Percentiles rank a stretch among this genome's conserved stretches.
phyloP scores from a whole-genome alignment of 2,888 invertebrate genomes.

The Lepeophtheirus nordmannii region DNA sequence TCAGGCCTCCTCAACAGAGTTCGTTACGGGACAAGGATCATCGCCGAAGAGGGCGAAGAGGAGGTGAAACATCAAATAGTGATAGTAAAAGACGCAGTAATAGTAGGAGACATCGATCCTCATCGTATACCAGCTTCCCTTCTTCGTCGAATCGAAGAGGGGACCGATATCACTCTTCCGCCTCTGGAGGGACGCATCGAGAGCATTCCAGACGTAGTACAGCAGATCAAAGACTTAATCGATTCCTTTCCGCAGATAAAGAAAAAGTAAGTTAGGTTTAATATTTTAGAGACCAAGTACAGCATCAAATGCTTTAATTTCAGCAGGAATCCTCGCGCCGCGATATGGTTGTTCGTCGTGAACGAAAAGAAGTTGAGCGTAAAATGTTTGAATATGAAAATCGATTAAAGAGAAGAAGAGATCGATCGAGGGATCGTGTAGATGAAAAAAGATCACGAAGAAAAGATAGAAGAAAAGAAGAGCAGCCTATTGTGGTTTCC shows the following conservation, averaged over 20 bases:
- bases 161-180: neutral
- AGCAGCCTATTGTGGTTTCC: constrained; percentile 26
- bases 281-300: neutral
- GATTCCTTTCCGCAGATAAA: constrained; percentile 3
- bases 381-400: constrained; percentile 7
- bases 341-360: constrained; percentile 7
- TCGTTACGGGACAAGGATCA: neutral
- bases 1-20: neutral
- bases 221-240: constrained; percentile 2
- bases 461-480: neutral
- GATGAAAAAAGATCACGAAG: neutral
- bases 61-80: too few species aligned
- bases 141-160: neutral
- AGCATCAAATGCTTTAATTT: neutral
- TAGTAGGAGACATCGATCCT: neutral
- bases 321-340: neutral
- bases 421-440: constrained; percentile 3
- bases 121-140: neutral
- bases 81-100: neutral
- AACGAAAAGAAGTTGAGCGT: neutral
- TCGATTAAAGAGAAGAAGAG: neutral
- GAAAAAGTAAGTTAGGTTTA: neutral
- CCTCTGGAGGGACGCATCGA: neutral
- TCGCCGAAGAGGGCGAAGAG: neutral
- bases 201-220: neutral